A percentile compares a stretch with the other conserved stretches of the same genome.
phyloP scores from a whole-genome alignment of 1,140 invertebrate genomes.

The Aphelenchoides fujianensis region DNA sequence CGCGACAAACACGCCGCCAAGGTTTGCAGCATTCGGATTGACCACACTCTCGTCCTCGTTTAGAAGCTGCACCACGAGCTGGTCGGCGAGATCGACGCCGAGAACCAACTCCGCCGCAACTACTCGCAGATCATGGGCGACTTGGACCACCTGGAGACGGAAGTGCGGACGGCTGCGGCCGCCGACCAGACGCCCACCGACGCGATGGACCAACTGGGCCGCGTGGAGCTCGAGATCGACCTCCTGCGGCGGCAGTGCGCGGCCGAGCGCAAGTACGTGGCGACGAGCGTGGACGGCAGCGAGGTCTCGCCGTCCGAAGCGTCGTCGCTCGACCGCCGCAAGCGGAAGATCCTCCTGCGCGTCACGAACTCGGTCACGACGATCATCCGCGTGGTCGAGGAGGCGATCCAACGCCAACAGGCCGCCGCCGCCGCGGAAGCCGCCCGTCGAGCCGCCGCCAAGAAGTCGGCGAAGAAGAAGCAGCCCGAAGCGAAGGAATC shows the following conservation, averaged over 20 bases:
- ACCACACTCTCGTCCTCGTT: background rate
- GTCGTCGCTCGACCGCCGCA: background rate
- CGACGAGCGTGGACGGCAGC: background rate
- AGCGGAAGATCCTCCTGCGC: constrained; percentile 4
- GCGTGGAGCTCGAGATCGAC: constrained; percentile 8
- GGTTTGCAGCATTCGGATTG: background rate
- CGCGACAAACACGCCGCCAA: constrained; percentile 16
- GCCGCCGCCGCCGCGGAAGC: constrained; percentile 1
- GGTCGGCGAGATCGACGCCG: constrained; percentile 15
- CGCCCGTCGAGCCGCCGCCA: background rate
- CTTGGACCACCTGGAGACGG: constrained; percentile 12
- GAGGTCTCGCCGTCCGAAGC: background rate
- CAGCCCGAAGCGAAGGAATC: background rate
- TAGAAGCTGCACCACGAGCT: constrained; percentile 12
- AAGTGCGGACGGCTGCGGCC: background rate
- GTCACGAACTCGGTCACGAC: constrained; percentile 19
- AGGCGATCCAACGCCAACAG: constrained; percentile 10
- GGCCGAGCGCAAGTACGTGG: background rate
- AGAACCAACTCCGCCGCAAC: constrained; percentile 11
- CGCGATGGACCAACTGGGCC: background rate
- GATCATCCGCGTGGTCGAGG: constrained; percentile 19
- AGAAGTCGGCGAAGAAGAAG: background rate
- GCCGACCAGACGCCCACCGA: background rate
- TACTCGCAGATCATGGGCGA: constrained; percentile 15
- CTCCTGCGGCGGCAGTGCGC: background rate